Percentiles rank a stretch among this genome's conserved stretches.
phyloP scores from a whole-genome alignment of 2,797 vertebrate genomes.

The Danio tinwini region DNA sequence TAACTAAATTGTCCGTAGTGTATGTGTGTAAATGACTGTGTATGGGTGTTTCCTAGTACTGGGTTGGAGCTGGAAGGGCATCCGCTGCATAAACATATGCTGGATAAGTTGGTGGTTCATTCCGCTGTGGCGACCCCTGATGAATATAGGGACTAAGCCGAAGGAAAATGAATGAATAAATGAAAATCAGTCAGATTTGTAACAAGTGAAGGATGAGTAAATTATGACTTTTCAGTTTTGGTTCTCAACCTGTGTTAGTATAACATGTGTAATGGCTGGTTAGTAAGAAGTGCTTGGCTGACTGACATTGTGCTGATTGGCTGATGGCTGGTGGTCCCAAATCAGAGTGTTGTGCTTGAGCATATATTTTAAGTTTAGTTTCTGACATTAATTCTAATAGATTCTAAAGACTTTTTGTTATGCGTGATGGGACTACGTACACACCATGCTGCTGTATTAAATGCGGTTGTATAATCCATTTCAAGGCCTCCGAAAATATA shows the following conservation, averaged over 20 bases:
- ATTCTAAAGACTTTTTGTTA: slow-evolving; percentile 5
- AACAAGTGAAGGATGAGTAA: too few species aligned
- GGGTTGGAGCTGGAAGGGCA: too few species aligned
- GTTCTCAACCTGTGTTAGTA: background rate
- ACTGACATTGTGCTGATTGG: background rate
- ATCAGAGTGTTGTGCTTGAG: background rate
- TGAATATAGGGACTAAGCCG: too few species aligned
- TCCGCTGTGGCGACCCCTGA: too few species aligned
- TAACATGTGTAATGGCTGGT: background rate
- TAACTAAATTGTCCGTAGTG: too few species aligned
- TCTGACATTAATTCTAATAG: slow-evolving; percentile 30
- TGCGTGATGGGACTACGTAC: background rate
- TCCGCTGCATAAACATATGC: too few species aligned
- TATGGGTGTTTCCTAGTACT: too few species aligned
- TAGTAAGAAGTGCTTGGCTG: background rate
- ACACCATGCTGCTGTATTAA: slow-evolving; percentile 15
- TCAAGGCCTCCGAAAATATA: slow-evolving; percentile 35
- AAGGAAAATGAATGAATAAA: too few species aligned
- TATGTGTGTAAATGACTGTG: too few species aligned
- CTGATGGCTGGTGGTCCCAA: background rate
- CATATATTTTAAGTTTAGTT: slow-evolving; percentile 26
- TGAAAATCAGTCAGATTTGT: too few species aligned
- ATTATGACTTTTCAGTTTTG: too few species aligned
- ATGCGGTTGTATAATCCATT: slow-evolving; percentile 32
- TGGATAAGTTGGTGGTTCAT: too few species aligned